Percentiles rank a stretch among this genome's conserved stretches.
Evolutionary conservation across 2,113 vertebrate genomes (phyloP).

Genomic region (Semicossyphus pulcher): DNA sequence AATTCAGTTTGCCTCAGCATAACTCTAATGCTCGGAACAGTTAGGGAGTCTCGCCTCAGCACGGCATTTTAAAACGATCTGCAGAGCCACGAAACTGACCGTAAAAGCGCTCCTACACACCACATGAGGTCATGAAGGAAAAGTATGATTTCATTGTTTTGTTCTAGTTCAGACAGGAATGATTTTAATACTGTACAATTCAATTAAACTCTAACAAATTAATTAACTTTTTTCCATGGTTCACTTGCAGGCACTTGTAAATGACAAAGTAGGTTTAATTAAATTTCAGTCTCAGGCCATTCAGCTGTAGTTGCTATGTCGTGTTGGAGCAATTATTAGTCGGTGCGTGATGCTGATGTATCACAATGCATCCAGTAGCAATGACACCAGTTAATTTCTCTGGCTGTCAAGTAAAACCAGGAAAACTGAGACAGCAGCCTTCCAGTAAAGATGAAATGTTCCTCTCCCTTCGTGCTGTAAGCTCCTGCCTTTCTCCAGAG

Average conservation of each 20-base stretch:
- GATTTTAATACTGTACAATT: too few relatives aligned
- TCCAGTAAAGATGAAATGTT: conserved; percentile 20
- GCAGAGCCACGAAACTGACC: conserved; percentile 20
- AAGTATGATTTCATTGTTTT: not conserved
- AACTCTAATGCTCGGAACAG: conserved; percentile 33
- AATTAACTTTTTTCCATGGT: conserved; percentile 3
- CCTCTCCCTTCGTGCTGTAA: not conserved
- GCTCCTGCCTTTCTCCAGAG: conserved; percentile 15
- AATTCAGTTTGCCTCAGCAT: conserved; percentile 60
- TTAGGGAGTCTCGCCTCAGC: conserved; percentile 19
- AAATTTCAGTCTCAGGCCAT: not conserved
- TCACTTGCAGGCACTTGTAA: conserved; percentile 22
- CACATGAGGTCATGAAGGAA: not conserved
- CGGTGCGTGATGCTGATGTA: conserved; percentile 17
- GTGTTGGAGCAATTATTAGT: conserved; percentile 21
- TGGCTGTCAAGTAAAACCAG: not conserved
- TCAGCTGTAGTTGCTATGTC: conserved; percentile 14
- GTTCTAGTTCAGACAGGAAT: not conserved
- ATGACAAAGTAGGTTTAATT: conserved; percentile 15
- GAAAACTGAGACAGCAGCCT: not conserved
- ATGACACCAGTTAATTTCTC: conserved; percentile 13
- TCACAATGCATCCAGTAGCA: not conserved
- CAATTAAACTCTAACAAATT: not conserved
- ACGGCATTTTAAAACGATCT: conserved; percentile 49
- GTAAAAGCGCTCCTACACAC: conserved; percentile 7